These are phyloP conservation scores for Myrmecobius fasciatus DNA, from an alignment of 2,113 vertebrate genomes.

Conservation along the genomic window DNA sequence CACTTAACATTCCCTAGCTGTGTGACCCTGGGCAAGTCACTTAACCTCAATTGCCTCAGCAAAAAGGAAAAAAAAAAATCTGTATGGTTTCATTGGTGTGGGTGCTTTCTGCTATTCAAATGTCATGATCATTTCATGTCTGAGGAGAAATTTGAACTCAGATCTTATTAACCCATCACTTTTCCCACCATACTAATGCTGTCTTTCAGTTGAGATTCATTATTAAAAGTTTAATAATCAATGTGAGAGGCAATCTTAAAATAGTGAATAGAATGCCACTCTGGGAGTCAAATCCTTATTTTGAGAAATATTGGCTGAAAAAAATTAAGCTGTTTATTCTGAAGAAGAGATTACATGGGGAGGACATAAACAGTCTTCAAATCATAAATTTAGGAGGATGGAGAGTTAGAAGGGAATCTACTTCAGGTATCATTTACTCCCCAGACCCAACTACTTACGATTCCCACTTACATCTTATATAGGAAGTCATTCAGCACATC, in stretches of 20 bases:
- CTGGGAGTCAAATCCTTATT: not conserved
- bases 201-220: not conserved
- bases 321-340: not conserved
- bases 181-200: not conserved
- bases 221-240: not conserved
- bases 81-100: not conserved
- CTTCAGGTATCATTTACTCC: not conserved
- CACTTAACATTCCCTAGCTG: too few relatives aligned
- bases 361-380: not conserved
- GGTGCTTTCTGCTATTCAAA: not conserved
- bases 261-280: not conserved
- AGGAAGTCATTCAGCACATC: not conserved
- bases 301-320: not conserved
- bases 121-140: not conserved
- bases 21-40: too few relatives aligned
- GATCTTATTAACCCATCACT: not conserved
- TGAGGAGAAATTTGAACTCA: not conserved
- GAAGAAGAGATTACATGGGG: not conserved
- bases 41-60: too few relatives aligned
- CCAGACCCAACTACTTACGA: not conserved
- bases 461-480: not conserved
- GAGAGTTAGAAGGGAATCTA: not conserved
- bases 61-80: too few relatives aligned
- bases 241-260: not conserved
- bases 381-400: not conserved